A percentile compares a stretch with the other conserved stretches of the same genome.
phyloP scores from a whole-genome alignment of 2,113 vertebrate genomes.

The Murina feae region DNA sequence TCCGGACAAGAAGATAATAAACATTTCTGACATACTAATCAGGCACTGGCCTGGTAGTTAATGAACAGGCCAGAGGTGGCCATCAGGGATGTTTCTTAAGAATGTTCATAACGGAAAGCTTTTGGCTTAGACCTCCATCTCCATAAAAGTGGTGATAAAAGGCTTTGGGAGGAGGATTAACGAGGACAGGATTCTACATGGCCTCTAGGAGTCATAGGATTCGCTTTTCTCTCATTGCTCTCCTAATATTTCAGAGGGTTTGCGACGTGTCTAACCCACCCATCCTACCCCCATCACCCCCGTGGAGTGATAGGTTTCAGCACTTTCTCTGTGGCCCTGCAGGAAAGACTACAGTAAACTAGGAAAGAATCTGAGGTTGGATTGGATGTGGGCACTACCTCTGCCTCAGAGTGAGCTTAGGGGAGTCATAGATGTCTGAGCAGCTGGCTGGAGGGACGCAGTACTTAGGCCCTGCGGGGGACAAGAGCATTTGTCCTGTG shows the following conservation, averaged over 20 bases:
- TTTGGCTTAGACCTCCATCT: neutral
- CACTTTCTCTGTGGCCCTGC: neutral
- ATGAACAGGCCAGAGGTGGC: conserved; percentile 53
- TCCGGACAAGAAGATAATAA: conserved; percentile 69
- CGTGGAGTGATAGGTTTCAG: neutral
- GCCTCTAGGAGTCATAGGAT: neutral
- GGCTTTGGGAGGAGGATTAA: neutral
- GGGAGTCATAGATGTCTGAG: neutral
- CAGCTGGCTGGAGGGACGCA: neutral
- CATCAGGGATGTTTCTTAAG: conserved; percentile 39
- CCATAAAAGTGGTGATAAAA: conserved; percentile 19
- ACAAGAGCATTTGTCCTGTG: neutral
- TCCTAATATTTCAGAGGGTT: neutral
- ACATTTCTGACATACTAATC: conserved; percentile 66
- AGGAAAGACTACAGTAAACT: neutral
- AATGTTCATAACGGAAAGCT: conserved; percentile 20
- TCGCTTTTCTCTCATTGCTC: neutral
- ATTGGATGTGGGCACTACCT: neutral
- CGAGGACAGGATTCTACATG: neutral
- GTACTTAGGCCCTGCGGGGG: neutral
- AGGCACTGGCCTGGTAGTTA: conserved; percentile 50
- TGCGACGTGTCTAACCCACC: neutral
- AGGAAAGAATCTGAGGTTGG: neutral
- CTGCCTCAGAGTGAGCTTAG: neutral
- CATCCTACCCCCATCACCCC: no score